These are phyloP conservation scores for Cinclus cinclus DNA, from an alignment of 2,113 vertebrate genomes.

Conservation along the genomic window DNA sequence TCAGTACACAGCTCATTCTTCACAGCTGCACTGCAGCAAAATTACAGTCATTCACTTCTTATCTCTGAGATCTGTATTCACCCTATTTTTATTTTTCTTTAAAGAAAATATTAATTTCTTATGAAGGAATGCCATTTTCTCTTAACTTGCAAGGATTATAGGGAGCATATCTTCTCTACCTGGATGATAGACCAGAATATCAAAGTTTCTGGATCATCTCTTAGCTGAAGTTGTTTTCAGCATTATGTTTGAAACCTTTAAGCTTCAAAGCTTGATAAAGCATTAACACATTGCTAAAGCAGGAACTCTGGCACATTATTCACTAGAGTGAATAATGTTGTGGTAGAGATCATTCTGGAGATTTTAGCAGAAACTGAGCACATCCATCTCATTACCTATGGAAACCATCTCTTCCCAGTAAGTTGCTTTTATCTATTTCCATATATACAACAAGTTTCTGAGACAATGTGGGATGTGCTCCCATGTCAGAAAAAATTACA, in stretches of 20 bases:
- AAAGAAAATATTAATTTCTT: not conserved
- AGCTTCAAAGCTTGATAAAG: constrained; percentile 24
- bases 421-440: not conserved
- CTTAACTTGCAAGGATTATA: not conserved
- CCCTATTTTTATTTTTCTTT: not conserved
- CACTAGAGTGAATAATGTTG: not conserved
- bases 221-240: constrained; percentile 9
- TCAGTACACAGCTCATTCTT: not conserved
- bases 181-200: not conserved
- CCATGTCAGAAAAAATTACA: not conserved
- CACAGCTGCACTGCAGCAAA: not conserved
- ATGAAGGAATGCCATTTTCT: not conserved
- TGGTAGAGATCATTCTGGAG: not conserved
- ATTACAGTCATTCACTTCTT: not conserved
- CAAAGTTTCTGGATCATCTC: constrained; percentile 1
- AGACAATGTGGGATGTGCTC: not conserved
- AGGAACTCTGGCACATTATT: not conserved
- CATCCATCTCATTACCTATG: not conserved
- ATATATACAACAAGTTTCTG: not conserved
- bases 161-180: not conserved
- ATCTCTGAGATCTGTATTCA: not conserved
- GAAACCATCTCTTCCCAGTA: not conserved
- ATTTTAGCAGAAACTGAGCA: not conserved
- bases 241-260: constrained; percentile 10
- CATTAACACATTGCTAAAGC: constrained; percentile 1